Evolutionary conservation across 2,797 vertebrate species (phyloP).

Genomic region (Syndactyla subalaris): DNA sequence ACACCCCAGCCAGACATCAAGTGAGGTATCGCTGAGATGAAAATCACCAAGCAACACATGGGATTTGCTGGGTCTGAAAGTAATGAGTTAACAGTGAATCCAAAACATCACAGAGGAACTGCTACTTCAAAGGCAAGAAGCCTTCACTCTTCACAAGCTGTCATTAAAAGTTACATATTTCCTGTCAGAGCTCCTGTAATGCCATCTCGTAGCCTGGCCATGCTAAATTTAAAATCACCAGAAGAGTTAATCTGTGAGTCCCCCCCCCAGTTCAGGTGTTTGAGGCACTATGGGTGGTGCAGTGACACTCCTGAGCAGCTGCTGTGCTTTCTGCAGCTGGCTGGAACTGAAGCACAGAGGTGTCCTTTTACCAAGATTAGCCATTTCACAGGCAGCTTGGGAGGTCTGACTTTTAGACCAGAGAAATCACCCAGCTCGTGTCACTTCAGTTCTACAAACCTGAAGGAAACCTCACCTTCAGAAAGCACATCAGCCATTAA

Average conservation of each 20-base stretch:
- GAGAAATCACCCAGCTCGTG: neutral
- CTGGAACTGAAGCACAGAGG: neutral
- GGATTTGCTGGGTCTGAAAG: neutral
- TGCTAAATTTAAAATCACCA: neutral
- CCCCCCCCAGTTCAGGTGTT: neutral
- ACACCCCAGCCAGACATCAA: neutral
- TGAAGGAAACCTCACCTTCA: neutral
- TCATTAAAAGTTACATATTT: neutral
- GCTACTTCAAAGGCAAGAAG: neutral
- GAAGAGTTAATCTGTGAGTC: neutral
- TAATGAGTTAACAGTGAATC: constrained; percentile 15
- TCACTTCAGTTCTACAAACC: neutral
- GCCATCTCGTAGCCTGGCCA: neutral
- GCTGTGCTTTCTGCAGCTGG: neutral
- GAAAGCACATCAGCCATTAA: neutral
- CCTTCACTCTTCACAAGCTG: neutral
- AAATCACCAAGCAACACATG: neutral
- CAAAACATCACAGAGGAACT: neutral
- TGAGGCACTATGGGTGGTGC: accelerated
- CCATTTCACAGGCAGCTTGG: neutral
- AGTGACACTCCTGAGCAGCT: neutral
- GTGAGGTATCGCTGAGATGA: neutral
- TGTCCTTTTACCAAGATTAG: neutral
- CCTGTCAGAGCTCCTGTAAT: neutral
- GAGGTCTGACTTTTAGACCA: neutral